Percentiles rank a stretch among this genome's conserved stretches.
These are phyloP conservation scores for Gymnoscopelus microlampas DNA, from an alignment of 2,797 vertebrate species.

Conservation along the genomic window DNA sequence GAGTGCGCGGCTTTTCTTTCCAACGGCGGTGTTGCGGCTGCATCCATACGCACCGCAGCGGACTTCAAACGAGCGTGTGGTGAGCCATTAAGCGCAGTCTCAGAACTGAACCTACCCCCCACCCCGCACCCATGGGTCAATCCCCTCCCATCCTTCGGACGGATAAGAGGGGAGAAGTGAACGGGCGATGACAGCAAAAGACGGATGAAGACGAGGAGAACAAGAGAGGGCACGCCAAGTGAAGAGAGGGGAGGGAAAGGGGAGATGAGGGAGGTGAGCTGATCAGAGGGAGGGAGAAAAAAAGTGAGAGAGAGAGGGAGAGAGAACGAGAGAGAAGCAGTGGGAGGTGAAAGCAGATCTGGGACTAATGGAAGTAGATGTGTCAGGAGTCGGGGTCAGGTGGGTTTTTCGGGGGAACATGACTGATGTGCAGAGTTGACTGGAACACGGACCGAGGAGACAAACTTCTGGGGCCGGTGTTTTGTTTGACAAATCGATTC, in stretches of 20 bases:
- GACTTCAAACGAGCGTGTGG: too few species aligned
- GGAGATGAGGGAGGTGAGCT: conserved; percentile 36
- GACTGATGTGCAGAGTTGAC: conserved; percentile 55
- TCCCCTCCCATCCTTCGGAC: conserved; percentile 48
- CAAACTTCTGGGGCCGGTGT: conserved; percentile 45
- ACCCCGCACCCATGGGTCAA: background rate
- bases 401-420: conserved; percentile 47
- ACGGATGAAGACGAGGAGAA: conserved; percentile 60
- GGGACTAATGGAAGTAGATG: conserved; percentile 71
- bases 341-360: conserved; percentile 76
- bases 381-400: conserved; percentile 16
- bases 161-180: conserved; percentile 51
- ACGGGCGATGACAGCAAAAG: conserved; percentile 69
- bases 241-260: conserved; percentile 41
- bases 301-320: conserved; percentile 27
- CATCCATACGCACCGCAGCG: too few species aligned
- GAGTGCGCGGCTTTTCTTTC: too few species aligned
- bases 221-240: conserved; percentile 71
- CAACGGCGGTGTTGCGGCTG: too few species aligned
- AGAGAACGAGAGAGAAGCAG: conserved; percentile 34
- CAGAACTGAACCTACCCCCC: too few species aligned
- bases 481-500: conserved; percentile 75
- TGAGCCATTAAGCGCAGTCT: too few species aligned
- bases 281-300: background rate
- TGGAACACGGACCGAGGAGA: conserved; percentile 44